Conservation (phyloP, 2,113 vertebrate genomes). For the Apodemus sylvaticus region DNA sequence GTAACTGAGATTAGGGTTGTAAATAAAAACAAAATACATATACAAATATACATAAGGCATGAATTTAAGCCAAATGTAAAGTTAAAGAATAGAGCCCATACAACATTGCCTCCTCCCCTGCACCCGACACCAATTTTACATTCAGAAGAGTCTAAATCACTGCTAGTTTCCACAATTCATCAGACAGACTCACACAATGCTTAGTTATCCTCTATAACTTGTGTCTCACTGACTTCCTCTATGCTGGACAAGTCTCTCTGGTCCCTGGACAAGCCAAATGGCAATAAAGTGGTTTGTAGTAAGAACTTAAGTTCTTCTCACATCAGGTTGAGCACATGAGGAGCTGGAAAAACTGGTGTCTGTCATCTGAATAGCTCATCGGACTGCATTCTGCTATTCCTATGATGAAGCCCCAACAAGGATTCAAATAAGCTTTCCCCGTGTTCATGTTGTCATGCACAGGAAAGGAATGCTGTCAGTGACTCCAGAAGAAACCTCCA, state of each 20-base stretch:
- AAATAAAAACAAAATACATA: slow-evolving; percentile 5
- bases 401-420: background rate
- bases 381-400: background rate
- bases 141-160: background rate
- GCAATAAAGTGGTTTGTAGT: background rate
- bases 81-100: background rate
- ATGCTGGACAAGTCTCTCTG: no score
- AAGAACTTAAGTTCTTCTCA: background rate
- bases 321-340: background rate
- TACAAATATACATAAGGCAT: background rate
- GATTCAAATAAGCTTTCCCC: background rate
- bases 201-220: no score
- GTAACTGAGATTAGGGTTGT: background rate
- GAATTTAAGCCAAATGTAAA: background rate
- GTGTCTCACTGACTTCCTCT: background rate
- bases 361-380: background rate
- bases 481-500: background rate
- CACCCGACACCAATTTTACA: background rate
- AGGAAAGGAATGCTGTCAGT: background rate
- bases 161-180: background rate
- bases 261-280: background rate
- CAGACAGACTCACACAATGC: background rate
- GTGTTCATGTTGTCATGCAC: background rate
- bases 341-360: background rate
- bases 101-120: background rate